Conservation (phyloP, 2,888 invertebrate genomes). For the Lacanobia wlatinum region DNA sequence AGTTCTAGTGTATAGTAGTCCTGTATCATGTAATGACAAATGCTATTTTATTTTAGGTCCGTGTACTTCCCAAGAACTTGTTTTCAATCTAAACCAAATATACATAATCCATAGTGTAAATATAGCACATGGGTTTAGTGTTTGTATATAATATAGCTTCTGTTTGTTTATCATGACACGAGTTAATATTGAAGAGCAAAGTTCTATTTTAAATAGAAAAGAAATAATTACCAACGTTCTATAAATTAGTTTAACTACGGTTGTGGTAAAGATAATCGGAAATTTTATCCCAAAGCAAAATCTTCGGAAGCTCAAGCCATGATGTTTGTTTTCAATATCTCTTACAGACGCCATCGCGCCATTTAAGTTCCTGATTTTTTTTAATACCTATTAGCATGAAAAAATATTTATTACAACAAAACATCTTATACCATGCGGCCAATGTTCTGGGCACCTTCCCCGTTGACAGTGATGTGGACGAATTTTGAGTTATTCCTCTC, state of each 20-base stretch:
- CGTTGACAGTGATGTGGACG: too few species aligned
- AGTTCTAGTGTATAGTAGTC: too few species aligned
- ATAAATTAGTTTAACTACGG: not conserved
- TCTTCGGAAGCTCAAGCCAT: too few species aligned
- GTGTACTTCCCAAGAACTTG: conserved; percentile 14
- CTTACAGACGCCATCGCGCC: too few species aligned
- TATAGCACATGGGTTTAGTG: conserved; percentile 2
- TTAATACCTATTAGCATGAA: too few species aligned
- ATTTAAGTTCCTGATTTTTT: too few species aligned
- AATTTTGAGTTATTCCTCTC: too few species aligned
- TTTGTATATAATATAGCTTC: conserved; percentile 11
- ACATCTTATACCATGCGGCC: too few species aligned
- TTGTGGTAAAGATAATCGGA: not conserved
- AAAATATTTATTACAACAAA: too few species aligned
- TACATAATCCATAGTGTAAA: conserved; percentile 24
- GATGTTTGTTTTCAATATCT: too few species aligned
- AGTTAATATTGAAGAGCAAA: conserved; percentile 13
- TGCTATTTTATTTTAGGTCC: not conserved
- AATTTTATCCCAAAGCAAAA: too few species aligned
- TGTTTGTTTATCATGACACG: conserved; percentile 9
- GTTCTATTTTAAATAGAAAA: conserved; percentile 7
- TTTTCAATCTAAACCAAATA: conserved; percentile 24
- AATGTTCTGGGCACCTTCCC: too few species aligned
- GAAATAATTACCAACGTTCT: not conserved
- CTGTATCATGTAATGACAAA: not conserved